Base-by-base conservation (phyloP, 35 echinoderm and acorn worm species). In the Eucidaris tribuloides region DNA sequence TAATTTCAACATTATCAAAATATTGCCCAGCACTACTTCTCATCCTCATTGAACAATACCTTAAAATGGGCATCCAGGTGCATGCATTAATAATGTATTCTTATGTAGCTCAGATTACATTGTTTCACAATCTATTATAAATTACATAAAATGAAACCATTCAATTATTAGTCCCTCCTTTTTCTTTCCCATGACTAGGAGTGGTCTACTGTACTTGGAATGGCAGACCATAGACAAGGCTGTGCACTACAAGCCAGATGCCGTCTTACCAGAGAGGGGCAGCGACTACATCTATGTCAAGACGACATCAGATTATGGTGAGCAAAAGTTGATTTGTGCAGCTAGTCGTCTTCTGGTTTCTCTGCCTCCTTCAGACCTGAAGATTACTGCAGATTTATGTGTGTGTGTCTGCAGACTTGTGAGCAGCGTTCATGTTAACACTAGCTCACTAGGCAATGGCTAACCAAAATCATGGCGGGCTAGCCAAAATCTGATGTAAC, bases 271-370 rank as follows among this genome's bases (percentile, higher is more conserved):
- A 37, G 63, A 82, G 28, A 63, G 32, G 46, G 46, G 36, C 22
- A 46, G 80, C 9, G 31, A 81, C 7, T 89, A 89, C 86, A 89
- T 89, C 61, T 89, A 83, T 30, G n/a, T 89, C 79, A 83, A 15
- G 18, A 30, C 79, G 6, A 32, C 48, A 17, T 65, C 79, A 49
- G 45, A 61, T 50, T 36, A 41, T 59, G 84, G 84, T 83, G 13
- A 32, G 58, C 25, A 4, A 66, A 17, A 13, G 15, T 68, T 19
- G 14, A 13, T 68, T 19, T 68, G 11, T 13, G 30, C 29, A 15
- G 9, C 14, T 11, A 68, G 14, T 30, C 29, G 29, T 13, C 13
- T 11, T 13, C 13, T 11, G 14, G 14, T 11, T 15, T 11, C 30
- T 31, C 9, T 17, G 13, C 29, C 14, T 9, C 15, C 9, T 68